Evolutionary conservation across 2,113 vertebrate species (phyloP), one percentile per base, ranked within the genome.

Genomic region (Cyprinus carpio): DNA sequence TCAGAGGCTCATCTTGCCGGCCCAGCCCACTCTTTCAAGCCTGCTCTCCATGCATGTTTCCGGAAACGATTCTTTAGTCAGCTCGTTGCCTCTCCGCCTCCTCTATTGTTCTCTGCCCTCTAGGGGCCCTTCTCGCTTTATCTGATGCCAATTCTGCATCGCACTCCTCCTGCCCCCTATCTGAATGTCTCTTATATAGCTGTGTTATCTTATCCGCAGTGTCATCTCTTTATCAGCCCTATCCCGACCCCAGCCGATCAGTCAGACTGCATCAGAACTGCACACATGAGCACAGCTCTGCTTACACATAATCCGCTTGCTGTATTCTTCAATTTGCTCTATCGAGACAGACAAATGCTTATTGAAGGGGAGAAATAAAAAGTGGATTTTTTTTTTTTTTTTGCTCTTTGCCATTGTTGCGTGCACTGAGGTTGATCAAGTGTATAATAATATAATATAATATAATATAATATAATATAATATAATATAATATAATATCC

Each of bases 11-110:
- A 75, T 89, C 86, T 84, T 85, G 56, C 75, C 40, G 75, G 88
- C 75, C 76, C 89, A 89, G n/a, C 90, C 90, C 89, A 85, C 86
- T 89, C 84, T 92, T 87, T 88, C 81, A 88, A 84, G 72, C 43
- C 81, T 49, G 89, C 89, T 90, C 89, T 90, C 91, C 87, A 88
- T 90, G 88, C 88, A 85, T 89, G 89, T 91, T 90, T 93, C 92
- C 93, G 93, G 91, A 93, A 93, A 87, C 90, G 88, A 88, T 92
- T 87, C 86, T 94, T 92, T 90, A 92, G 90, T 87, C 81, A 71
- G 77, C 87, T 88, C 89, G 89, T 92, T 91, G 90, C 93, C 84
- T 94, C 93, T 92, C 91, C 89, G 85, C 92, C 92, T 84, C 84
- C 91, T 56, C 89, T 76, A 91, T 93, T 94, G 92, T 94, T 91